phyloP scores from a whole-genome alignment of 2,888 invertebrate genomes.

The Folsomia manolachei region DNA sequence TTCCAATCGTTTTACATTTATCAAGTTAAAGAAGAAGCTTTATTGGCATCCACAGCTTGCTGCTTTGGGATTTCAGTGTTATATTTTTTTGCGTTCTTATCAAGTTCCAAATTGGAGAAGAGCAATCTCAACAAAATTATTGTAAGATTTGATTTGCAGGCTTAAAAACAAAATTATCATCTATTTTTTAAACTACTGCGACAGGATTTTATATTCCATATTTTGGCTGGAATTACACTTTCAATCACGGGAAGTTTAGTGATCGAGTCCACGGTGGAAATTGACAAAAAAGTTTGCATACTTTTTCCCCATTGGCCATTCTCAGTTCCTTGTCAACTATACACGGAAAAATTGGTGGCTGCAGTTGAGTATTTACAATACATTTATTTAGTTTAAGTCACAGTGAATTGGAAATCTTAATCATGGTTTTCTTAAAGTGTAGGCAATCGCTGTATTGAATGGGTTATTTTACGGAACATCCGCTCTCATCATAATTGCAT shows the following conservation, averaged over 20 bases:
- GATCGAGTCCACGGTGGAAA: constrained; percentile 34
- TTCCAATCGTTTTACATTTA: too few relatives aligned
- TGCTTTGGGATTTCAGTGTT: constrained; percentile 5
- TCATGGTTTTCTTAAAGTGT: too few relatives aligned
- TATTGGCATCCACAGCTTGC: neutral
- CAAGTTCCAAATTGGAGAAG: neutral
- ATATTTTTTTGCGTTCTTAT: constrained; percentile 9
- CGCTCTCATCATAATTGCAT: constrained; percentile 20
- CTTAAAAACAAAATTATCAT: neutral
- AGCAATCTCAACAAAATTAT: constrained; percentile 6
- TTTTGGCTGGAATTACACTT: constrained; percentile 21
- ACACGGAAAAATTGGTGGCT: constrained; percentile 30
- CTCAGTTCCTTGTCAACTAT: constrained; percentile 29
- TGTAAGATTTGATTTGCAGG: constrained; percentile 8
- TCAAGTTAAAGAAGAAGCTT: constrained; percentile 21
- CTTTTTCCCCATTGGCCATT: constrained; percentile 18
- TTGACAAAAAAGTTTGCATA: constrained; percentile 27
- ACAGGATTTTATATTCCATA: constrained; percentile 30
- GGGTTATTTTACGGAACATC: constrained; percentile 32
- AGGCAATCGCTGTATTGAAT: constrained; percentile 30
- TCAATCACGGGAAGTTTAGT: constrained; percentile 25
- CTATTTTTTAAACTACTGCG: neutral
- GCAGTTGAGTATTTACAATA: constrained; percentile 4
- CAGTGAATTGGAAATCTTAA: neutral
- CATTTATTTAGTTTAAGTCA: neutral